Base-by-base conservation (phyloP, 2,797 vertebrate species). In the Mormyrus hasselquistii region DNA sequence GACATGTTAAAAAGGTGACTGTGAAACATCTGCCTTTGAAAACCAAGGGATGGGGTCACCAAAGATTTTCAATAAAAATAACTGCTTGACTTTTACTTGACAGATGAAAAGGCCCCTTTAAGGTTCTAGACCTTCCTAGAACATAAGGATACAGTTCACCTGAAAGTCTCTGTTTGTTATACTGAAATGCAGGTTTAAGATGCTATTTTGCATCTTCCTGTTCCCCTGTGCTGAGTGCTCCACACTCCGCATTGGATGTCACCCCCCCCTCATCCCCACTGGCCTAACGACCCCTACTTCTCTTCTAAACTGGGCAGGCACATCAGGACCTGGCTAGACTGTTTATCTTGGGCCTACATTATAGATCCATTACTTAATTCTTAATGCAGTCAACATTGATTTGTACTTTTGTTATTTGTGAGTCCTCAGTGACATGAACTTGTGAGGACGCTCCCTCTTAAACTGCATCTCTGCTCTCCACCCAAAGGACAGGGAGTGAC, bases 391-490 rank as follows among this genome's bases (percentile, higher is more conserved):
- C 49, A 87, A 62, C n/a, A 52, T 79, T 52, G 59, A 87, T 5
- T 89, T 76, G 85, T 83, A 76, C 57, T 88, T 87, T 88, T 88
- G 89, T 90, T 90, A 88, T 90, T 90, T 90, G 86, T 90, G 86
- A 90, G 83, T 34, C 52, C 89, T 87, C n/a, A 5, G 87, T 76
- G 89, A 83, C 41, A 44, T 83, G 62, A 53, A 73, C 47, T 86
- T 52, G 19, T 29, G 88, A 79, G 89, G 88, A 88, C 57, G 25
- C 83, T 90, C 89, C 79, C 86, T 49, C 52, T 83, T 62, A 76
- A 87, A 87, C 76, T 57, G 89, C 14, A 44, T 41, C 62, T 16
- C 85, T 76, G 85, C 62, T 29, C 50, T 87, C 73, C 84, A 76
- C 84, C 89, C 86, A 87, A 44, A 55, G 50, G 86, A 50, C 65